Evolutionary conservation across 2,888 invertebrate genomes (phyloP), one percentile per base, ranked within the genome.

Genomic region (Synergus japonicus): DNA sequence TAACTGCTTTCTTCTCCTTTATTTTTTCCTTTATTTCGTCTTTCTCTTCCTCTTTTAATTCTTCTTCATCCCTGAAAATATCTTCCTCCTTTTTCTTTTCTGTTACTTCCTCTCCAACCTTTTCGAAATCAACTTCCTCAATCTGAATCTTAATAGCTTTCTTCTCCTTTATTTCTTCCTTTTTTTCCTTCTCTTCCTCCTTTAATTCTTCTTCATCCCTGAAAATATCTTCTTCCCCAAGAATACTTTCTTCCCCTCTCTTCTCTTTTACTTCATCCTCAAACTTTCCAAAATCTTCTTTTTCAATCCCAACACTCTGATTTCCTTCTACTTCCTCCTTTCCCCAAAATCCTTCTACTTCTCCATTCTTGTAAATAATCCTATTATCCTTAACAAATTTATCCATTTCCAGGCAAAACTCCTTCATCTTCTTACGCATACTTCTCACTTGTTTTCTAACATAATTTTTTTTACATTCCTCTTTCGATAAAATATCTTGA

Each of bases 361-460:
- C 9, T 44, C 54, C 37, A 49, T 10, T 46, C 44, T 60, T 44
- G 4, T 63, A 18, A 78, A 15, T 10, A 43, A 89, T 86, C 3
- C 81, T 86, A 76, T 87, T 88, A 13, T 88, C 84, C 22, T 80
- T 81, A 12, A 85, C 82, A 67, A 89, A 89, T 79, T 85, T 86
- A 18, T 83, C 83, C 81, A 89, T 85, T 22, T 77, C 82, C 0
- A 67, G 66, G 77, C 86, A 87, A 77, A 88, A 89, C 1, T 82
- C 82, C 54, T 83, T 85, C 87, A 89, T 89, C 7, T 85, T 87
- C 22, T 83, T 82, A 10, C 88, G 87, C 44, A 89, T 88, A 46
- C 86, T 85, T 73, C 77, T 86, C 67, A 88, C 58, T 73, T 85
- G 84, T 22, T 66, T 77, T 18, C 79, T 80, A 10, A 88, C 69